phyloP scores from a whole-genome alignment of 2,113 vertebrate species.

The Clarias magur region DNA sequence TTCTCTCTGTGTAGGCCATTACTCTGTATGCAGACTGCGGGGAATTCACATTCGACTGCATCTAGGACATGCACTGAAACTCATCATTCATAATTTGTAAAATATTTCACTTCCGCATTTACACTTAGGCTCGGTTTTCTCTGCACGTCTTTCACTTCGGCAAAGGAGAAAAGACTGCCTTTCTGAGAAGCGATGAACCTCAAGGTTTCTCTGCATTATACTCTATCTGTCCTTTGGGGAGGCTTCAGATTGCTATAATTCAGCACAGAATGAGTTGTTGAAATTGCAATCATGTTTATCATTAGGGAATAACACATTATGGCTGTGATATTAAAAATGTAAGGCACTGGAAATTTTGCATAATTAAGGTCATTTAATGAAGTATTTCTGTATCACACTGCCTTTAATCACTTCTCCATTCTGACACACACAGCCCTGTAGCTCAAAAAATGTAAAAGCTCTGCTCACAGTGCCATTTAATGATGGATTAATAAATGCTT shows the following conservation, averaged over 20 bases:
- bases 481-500: conserved; percentile 42
- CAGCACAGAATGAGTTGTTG: background rate
- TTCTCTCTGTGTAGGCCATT: conserved; percentile 23
- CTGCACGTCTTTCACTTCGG: background rate
- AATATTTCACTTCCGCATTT: conserved; percentile 33
- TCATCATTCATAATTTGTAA: conserved; percentile 30
- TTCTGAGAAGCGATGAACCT: background rate
- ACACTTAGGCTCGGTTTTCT: conserved; percentile 1
- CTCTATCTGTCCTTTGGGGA: background rate
- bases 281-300: background rate
- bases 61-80: conserved; percentile 22
- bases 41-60: conserved; percentile 24
- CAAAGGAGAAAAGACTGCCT: background rate
- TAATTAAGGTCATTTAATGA: conserved; percentile 1
- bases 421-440: background rate
- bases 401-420: background rate
- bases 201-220: conserved; percentile 24
- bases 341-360: background rate
- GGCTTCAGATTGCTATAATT: background rate
- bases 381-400: background rate
- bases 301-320: background rate
- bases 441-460: background rate
- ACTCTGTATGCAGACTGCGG: conserved; percentile 18
- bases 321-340: background rate
- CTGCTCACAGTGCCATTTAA: conserved; percentile 9